These are phyloP conservation scores for Xenus cinereus DNA, from an alignment of 2,113 vertebrate species.

Conservation along the genomic window DNA sequence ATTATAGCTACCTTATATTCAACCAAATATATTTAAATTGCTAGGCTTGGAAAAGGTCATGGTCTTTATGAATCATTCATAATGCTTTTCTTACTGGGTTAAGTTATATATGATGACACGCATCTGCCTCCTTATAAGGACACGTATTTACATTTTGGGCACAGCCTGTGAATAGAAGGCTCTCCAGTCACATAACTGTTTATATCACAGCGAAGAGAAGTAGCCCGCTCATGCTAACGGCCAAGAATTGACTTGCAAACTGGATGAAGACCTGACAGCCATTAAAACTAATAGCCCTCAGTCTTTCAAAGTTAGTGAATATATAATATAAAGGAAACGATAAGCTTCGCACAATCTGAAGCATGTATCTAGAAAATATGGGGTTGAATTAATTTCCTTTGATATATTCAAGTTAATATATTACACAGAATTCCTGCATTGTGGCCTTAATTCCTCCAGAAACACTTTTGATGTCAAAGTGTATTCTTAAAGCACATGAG, in stretches of 20 bases:
- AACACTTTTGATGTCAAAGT: neutral
- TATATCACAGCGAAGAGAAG: neutral
- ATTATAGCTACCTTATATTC: neutral
- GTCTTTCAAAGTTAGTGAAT: neutral
- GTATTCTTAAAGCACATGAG: neutral
- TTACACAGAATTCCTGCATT: neutral
- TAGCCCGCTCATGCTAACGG: neutral
- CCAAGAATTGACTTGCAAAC: neutral
- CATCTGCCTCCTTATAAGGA: neutral
- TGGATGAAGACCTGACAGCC: neutral
- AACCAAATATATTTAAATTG: neutral
- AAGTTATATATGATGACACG: neutral
- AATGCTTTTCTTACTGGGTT: neutral
- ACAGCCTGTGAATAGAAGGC: neutral
- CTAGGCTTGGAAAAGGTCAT: neutral
- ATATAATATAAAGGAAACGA: neutral
- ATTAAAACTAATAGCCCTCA: neutral
- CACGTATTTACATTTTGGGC: neutral
- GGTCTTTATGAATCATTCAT: slow-evolving; percentile 4
- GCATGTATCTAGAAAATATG: neutral
- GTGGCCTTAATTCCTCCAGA: neutral
- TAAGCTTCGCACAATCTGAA: neutral
- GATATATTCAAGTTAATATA: neutral
- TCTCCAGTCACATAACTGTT: neutral
- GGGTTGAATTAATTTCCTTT: neutral